Evolutionary conservation across 2,888 invertebrate genomes (phyloP).

Genomic region (Orthonevra nobilis): DNA sequence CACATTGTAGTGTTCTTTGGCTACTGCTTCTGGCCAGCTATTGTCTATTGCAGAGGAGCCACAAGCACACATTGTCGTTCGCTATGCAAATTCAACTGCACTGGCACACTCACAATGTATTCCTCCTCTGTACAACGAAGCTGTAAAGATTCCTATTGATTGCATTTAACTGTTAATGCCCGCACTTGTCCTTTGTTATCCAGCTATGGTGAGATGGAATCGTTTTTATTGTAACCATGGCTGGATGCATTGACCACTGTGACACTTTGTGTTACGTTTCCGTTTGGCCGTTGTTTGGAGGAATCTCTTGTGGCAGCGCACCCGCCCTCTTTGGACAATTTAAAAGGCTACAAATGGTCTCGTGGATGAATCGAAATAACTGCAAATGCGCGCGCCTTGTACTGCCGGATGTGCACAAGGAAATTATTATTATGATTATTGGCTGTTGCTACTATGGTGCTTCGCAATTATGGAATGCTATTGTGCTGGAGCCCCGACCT

Average conservation of each 20-base stretch:
- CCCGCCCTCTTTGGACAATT: slow-evolving; percentile 51
- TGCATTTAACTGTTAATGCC: slow-evolving; percentile 71
- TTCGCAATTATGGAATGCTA: slow-evolving; percentile 62
- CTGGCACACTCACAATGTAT: slow-evolving; percentile 29
- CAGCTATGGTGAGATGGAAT: slow-evolving; percentile 65
- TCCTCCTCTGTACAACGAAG: slow-evolving; percentile 43
- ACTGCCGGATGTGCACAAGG: slow-evolving; percentile 54
- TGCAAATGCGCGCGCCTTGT: slow-evolving; percentile 59
- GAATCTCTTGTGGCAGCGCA: background rate
- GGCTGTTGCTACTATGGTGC: slow-evolving; percentile 45
- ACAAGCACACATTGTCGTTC: slow-evolving; percentile 63
- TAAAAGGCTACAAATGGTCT: slow-evolving; percentile 68
- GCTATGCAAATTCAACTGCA: slow-evolving; percentile 64
- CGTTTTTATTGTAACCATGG: slow-evolving; percentile 63
- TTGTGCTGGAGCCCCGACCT: slow-evolving; percentile 41
- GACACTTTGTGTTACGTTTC: slow-evolving; percentile 65
- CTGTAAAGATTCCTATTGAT: slow-evolving; percentile 70
- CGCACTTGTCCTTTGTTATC: slow-evolving; percentile 70
- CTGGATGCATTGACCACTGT: slow-evolving; percentile 58
- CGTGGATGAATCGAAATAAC: slow-evolving; percentile 54
- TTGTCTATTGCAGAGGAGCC: slow-evolving; percentile 57
- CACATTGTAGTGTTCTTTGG: no score
- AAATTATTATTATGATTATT: slow-evolving; percentile 70
- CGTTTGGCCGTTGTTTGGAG: slow-evolving; percentile 41
- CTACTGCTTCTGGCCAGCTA: slow-evolving; percentile 28